These are phyloP conservation scores for Numenius phaeopus DNA, from an alignment of 2,797 vertebrate species.

Conservation along the genomic window DNA sequence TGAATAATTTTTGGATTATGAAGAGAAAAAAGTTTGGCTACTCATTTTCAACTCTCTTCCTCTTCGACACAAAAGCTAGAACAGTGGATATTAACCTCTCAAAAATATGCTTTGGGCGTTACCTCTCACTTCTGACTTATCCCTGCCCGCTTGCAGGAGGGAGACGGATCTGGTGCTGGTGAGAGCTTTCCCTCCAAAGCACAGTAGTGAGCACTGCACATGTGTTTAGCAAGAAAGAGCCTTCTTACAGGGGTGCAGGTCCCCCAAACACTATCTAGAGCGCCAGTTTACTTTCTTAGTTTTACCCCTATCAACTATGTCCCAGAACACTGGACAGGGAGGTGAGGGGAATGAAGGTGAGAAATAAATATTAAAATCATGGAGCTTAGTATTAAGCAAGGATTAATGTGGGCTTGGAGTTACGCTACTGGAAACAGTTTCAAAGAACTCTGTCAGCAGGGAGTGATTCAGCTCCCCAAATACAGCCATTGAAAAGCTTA, in stretches of 20 bases:
- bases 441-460: slow-evolving; percentile 14
- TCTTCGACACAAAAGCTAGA: not conserved
- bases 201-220: fast-evolving
- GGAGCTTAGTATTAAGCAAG: not conserved
- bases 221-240: fast-evolving
- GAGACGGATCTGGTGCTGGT: not conserved
- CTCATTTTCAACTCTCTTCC: not conserved
- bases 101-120: not conserved
- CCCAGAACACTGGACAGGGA: fast-evolving
- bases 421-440: slow-evolving; percentile 10
- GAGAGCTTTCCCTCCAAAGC: not conserved
- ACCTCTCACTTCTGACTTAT: not conserved
- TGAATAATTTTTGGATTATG: not conserved
- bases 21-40: not conserved
- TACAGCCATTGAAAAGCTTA: not conserved
- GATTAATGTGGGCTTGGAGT: slow-evolving; percentile 2
- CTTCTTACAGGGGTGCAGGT: not conserved
- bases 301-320: fast-evolving
- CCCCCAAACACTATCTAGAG: not conserved
- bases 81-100: not conserved
- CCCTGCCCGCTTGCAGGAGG: not conserved
- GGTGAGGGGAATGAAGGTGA: not conserved
- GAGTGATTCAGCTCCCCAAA: slow-evolving; percentile 29
- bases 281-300: not conserved
- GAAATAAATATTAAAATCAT: not conserved